These are phyloP conservation scores for Ladona fulva DNA, from an alignment of 1,140 invertebrate species.

Conservation along the genomic window DNA sequence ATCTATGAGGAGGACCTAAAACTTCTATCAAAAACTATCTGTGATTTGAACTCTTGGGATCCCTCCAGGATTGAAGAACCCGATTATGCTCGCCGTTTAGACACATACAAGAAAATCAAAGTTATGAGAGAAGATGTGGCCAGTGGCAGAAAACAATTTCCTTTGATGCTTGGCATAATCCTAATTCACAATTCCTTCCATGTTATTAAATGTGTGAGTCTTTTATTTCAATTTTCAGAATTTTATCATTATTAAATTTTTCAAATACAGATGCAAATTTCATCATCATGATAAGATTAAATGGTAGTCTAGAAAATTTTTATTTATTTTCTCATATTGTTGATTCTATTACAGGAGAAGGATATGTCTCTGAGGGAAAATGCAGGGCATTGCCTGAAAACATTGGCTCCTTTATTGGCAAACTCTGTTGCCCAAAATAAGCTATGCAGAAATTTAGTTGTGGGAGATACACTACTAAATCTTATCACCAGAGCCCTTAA, in stretches of 20 bases:
- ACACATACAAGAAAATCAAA: constrained; percentile 58
- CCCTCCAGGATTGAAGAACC: constrained; percentile 80
- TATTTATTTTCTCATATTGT: constrained; percentile 8
- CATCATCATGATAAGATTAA: neutral
- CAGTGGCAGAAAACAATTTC: constrained; percentile 32
- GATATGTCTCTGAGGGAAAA: constrained; percentile 76
- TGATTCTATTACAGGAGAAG: constrained; percentile 42
- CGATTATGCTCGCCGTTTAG: constrained; percentile 72
- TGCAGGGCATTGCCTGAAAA: constrained; percentile 62
- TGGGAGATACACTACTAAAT: constrained; percentile 61
- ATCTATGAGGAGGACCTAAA: constrained; percentile 32
- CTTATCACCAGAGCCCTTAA: constrained; percentile 59
- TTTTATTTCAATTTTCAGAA: neutral
- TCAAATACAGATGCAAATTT: constrained; percentile 14
- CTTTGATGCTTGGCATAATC: constrained; percentile 57
- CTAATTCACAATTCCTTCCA: constrained; percentile 75
- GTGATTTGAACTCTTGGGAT: constrained; percentile 78
- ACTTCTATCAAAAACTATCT: constrained; percentile 42
- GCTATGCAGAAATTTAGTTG: constrained; percentile 45
- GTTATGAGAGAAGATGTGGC: constrained; percentile 41
- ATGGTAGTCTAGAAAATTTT: neutral
- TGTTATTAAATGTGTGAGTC: constrained; percentile 52
- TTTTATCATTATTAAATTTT: neutral
- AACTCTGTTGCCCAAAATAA: constrained; percentile 26
- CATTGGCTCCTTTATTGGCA: constrained; percentile 49